Conservation (phyloP, 2,113 vertebrate genomes). For the Charina bottae region DNA sequence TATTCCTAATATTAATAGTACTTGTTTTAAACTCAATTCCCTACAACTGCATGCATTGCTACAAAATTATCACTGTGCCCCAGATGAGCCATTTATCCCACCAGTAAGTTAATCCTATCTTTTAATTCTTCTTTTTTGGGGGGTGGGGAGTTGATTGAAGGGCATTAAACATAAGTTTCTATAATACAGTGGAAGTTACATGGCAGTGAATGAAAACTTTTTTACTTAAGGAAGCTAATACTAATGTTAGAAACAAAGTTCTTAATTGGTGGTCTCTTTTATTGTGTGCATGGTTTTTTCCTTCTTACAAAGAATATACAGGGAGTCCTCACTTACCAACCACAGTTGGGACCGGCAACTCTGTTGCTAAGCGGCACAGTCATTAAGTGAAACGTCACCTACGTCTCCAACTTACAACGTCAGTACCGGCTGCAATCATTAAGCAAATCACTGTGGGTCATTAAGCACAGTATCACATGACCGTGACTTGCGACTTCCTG, state of each 20-base stretch:
- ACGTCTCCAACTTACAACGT: not conserved
- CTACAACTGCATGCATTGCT: conserved; percentile 93
- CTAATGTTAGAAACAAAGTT: not conserved
- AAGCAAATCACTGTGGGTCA: not conserved
- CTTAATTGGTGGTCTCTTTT: not conserved
- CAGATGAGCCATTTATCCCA: conserved; percentile 94
- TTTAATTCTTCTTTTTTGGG: not conserved
- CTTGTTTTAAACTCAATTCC: conserved; percentile 98
- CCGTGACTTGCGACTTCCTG: not conserved
- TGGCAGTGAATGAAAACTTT: not conserved
- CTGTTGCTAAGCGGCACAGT: not conserved
- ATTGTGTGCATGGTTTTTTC: not conserved
- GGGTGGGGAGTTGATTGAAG: not conserved
- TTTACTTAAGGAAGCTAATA: not conserved
- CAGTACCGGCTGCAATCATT: not conserved
- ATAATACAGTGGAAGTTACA: not conserved
- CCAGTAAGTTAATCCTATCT: conserved; percentile 76
- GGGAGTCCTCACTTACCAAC: not conserved
- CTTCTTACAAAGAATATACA: not conserved
- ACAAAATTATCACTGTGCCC: conserved; percentile 96
- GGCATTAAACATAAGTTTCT: not conserved
- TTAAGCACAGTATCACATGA: not conserved
- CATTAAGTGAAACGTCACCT: not conserved
- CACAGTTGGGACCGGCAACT: not conserved
- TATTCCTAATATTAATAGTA: conserved; percentile 91